phyloP scores from a whole-genome alignment of 2,888 invertebrate species.

The Heterodera filipjevi region DNA sequence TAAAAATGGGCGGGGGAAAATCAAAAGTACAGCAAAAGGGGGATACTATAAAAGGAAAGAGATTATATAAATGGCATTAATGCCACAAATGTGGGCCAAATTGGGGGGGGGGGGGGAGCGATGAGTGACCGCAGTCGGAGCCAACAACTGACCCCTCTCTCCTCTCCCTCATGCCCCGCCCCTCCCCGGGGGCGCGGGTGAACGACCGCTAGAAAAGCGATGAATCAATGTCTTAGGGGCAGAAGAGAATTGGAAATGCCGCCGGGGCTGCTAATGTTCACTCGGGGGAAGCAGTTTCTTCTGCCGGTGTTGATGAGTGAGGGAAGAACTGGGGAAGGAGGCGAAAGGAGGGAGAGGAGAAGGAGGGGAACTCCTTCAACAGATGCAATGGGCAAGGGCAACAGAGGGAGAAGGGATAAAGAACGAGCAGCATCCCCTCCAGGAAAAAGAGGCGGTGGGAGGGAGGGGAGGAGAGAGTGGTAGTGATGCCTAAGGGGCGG shows the following conservation, averaged over 20 bases:
- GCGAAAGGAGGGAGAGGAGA: background rate
- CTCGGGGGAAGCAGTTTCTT: constrained; percentile 1
- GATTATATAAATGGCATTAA: background rate
- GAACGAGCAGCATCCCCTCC: background rate
- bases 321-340: background rate
- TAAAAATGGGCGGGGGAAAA: background rate
- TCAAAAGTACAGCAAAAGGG: background rate
- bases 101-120: background rate
- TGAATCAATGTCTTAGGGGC: background rate
- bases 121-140: background rate
- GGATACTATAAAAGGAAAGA: background rate
- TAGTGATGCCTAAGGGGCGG: background rate
- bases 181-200: constrained; percentile 4
- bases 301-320: constrained; percentile 5
- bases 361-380: background rate
- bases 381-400: background rate
- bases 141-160: constrained; percentile 3
- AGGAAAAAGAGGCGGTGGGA: background rate
- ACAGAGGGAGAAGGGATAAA: background rate
- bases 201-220: background rate
- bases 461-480: background rate
- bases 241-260: constrained; percentile 1
- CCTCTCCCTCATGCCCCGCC: background rate
- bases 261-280: constrained; percentile 8
- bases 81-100: background rate